Base-by-base conservation (phyloP, 2,888 invertebrate genomes). In the Ypsolopha scabrella region DNA sequence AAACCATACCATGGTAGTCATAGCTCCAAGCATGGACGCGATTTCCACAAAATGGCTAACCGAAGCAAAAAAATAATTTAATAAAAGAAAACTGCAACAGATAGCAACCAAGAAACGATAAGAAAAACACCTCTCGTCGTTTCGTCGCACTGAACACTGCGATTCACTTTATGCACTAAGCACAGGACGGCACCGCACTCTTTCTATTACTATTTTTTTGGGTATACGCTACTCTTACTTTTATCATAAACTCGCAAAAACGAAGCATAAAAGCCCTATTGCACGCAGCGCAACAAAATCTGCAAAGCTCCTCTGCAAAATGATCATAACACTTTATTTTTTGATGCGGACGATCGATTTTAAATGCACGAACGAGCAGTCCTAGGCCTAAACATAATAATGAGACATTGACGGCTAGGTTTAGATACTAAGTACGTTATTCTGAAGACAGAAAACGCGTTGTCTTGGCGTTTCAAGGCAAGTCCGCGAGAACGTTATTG, bases 1-100 rank as follows among this genome's bases (percentile, higher is more conserved):
- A 83, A 85, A 85, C 85, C 85, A 85, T 86, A 86, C 85, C 85
- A 86, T 83, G 81, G 85, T 86, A 79, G 85, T 85, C 85, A 86
- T 86, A 80, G 81, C 85, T 85, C 85, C 85, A 78, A 86, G 85
- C 85, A 86, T 86, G 82, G 85, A 80, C 85, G 82, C 80, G 82
- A 68, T 82, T 82, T 79, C 65, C 82, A 76, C 83, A 74, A 68
- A 67, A 70, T 78, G 74, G 70, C 65, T 75, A 77, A 75, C 62
- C 55, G 72, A 73, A 72, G 66, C 65, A 62, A 70, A 66, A 74
- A 67, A 61, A 61, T 72, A 72, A 60, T 52, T 60, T 61, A 69
- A 65, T 59, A 68, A 68, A 65, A 70, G 55, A 64, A 74, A 68
- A 63, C 57, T 43, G 73, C 70, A 63, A 69, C 70, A 78, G 80